Evolutionary conservation across 2,797 vertebrate genomes (phyloP), one percentile per base, ranked within the genome.

Genomic region (Crenichthys baileyi): DNA sequence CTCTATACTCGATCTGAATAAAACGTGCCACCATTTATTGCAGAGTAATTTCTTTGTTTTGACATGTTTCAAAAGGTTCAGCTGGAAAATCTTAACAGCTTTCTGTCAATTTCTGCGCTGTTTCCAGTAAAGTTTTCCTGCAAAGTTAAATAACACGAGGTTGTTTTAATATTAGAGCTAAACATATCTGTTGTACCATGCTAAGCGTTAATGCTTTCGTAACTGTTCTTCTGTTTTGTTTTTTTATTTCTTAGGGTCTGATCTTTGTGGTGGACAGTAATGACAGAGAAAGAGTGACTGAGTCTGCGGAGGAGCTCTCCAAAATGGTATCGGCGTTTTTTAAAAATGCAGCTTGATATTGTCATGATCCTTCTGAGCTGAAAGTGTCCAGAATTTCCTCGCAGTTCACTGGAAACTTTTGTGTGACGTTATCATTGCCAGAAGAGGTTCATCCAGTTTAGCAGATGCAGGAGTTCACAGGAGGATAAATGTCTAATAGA

Each of bases 181-280:
- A 72, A 55, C 20, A 31, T 55, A 20, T 13, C 22, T 55, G 1
- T 4, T 39, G n/a, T 3, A 9, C 20, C 63, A 44, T 56, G 44
- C 56, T 53, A 36, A 72, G 50, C 46, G 36, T 22, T 70, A 68
- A 15, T 20, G 2, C 55, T 68, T 72, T 9, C 2, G 18, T 15
- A 41, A 26, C 0, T 22, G 1, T 44, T 1, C 0, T 71, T 0
- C 61, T 55, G 58, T 60, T 76, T n/a, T 18, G 1, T 7, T 11
- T 53, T 48, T 0, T 31, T n/a, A 0, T 53, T 80, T 41, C 63
- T 6, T 81, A 98, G 97, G 97, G 97, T 76, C 96, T 98, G 84
- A 98, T 98, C 94, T 98, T 98, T 44, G 97, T 98, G 79, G 97
- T 98, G 88, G 97, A 98, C 95, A 98, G 97, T 87, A 98, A 98